A percentile compares a stretch with the other conserved stretches of the same genome.
These are phyloP conservation scores for Cheilosia variabilis DNA, from an alignment of 2,888 invertebrate species.

Conservation along the genomic window DNA sequence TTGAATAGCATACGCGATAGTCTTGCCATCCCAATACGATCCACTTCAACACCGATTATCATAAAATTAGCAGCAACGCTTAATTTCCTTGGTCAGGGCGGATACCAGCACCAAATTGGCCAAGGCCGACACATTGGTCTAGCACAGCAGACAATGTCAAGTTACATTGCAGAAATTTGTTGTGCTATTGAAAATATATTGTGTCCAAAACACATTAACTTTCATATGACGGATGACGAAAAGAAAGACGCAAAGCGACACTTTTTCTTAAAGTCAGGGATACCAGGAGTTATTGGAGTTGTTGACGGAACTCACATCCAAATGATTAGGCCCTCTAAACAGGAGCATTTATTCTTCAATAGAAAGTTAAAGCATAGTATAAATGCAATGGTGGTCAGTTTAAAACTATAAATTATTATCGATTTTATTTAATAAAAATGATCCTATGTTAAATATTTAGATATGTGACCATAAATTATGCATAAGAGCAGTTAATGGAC, in stretches of 20 bases:
- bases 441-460: not conserved
- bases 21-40: not conserved
- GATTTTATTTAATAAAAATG: not conserved
- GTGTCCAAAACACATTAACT: not conserved
- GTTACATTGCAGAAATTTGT: not conserved
- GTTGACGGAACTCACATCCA: conserved; percentile 7
- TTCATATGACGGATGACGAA: not conserved
- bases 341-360: conserved; percentile 11
- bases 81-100: not conserved
- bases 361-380: conserved; percentile 3
- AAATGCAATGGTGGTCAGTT: conserved; percentile 10
- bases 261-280: conserved; percentile 3
- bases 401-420: not conserved
- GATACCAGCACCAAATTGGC: not conserved
- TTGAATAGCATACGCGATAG: not conserved
- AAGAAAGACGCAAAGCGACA: not conserved
- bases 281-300: conserved; percentile 13
- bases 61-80: not conserved
- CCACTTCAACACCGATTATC: not conserved
- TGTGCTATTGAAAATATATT: not conserved
- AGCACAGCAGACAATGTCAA: not conserved
- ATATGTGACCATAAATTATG: not conserved
- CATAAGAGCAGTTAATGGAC: not conserved
- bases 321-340: not conserved
- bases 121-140: not conserved